Percentiles rank a stretch among this genome's conserved stretches.
These are phyloP conservation scores for Melanotaenia parkinsoni DNA, from an alignment of 2,797 vertebrate genomes.

Conservation along the genomic window DNA sequence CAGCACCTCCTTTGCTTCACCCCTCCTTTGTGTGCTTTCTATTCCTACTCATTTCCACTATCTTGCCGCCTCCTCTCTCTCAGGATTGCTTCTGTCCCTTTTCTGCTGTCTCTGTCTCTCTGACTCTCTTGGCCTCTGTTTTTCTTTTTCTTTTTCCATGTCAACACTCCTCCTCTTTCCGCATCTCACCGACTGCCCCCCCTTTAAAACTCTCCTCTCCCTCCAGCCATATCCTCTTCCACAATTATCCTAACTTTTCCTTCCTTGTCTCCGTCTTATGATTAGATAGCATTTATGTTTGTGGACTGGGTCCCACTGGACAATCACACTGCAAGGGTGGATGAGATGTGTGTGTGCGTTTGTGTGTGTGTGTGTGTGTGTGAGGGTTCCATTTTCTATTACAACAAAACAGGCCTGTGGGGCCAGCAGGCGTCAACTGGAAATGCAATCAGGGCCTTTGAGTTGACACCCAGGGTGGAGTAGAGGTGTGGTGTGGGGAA, in stretches of 20 bases:
- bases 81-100: conserved; percentile 38
- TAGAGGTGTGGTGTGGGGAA: conserved; percentile 48
- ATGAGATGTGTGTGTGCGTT: conserved; percentile 21
- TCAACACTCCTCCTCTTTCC: conserved; percentile 25
- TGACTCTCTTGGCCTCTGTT: conserved; percentile 41
- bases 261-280: conserved; percentile 71
- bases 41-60: conserved; percentile 31
- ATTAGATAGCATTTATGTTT: conserved; percentile 78
- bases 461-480: conserved; percentile 72
- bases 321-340: conserved; percentile 63
- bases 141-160: conserved; percentile 27
- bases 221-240: conserved; percentile 46
- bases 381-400: conserved; percentile 76
- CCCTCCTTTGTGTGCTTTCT: conserved; percentile 50
- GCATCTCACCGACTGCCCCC: conserved; percentile 29
- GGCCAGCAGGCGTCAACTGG: conserved; percentile 74
- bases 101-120: conserved; percentile 16
- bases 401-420: conserved; percentile 79
- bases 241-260: conserved; percentile 67
- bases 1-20: conserved; percentile 63
- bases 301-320: conserved; percentile 69
- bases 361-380: conserved; percentile 15
- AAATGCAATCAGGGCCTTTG: conserved; percentile 79
- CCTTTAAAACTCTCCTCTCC: conserved; percentile 53
- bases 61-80: conserved; percentile 45